Evolutionary conservation across 2,113 vertebrate genomes (phyloP), one percentile per base, ranked within the genome.

Genomic region (Myxocyprinus asiaticus): DNA sequence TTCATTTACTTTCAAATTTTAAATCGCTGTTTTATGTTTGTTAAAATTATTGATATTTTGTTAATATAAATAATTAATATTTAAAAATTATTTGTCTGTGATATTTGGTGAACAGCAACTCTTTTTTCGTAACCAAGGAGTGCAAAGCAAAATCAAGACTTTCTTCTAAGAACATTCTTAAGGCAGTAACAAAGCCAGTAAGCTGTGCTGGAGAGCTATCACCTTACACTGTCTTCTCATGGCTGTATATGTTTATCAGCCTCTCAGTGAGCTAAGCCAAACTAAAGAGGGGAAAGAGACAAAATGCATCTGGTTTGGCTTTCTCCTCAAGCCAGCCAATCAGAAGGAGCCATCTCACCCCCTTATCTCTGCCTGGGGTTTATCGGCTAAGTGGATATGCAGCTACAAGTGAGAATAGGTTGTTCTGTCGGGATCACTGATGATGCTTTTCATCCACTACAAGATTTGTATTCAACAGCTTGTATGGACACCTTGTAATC

Each of bases 271-370:
- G 61, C 42, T 63, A 73, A 80, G 44, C 65, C 9, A 51, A 71
- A 69, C 65, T 7, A 77, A 62, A 53, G 22, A 81, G 75, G 64
- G 50, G 79, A 59, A 22, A 15, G 72, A 64, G 78, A 75, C 70
- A 50, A 47, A 58, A 81, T 12, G 63, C 74, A 84, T 81, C 74
- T 77, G 82, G 74, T 68, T 84, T 51, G 70, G 55, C 59, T 70
- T 63, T 74, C 61, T 51, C 51, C 44, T 67, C 7, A 70, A 59
- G 3, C 15, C 62, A 62, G 81, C 44, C 45, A 7, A 61, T 55
- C 51, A 43, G 51, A 9, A 64, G 45, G 44, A 55, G 42, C 55
- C 42, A 56, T 77, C 79, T 67, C 69, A 12, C 2, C 6, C 7
- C 9, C 17, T 77, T 58, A 55, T 77, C 45, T 67, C 68, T 73